Percentiles rank a stretch among this genome's conserved stretches.
Evolutionary conservation across 2,888 invertebrate species (phyloP).

Genomic region (Merodon equestris): DNA sequence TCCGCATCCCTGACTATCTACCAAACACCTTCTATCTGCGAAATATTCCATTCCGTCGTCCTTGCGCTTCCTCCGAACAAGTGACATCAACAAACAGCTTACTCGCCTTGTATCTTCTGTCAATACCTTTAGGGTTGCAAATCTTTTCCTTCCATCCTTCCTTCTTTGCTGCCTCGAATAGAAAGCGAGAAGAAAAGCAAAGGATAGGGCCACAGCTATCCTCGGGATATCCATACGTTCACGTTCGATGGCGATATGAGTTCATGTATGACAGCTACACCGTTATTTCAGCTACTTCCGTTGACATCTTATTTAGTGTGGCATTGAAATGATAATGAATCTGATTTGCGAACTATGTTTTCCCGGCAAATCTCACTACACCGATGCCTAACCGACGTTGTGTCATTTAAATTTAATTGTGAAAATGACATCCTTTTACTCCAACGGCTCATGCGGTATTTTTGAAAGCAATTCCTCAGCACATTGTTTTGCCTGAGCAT

Average conservation of each 20-base stretch:
- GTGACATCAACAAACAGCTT: conserved; percentile 5
- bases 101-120: conserved; percentile 30
- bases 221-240: conserved; percentile 17
- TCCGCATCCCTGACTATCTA: background rate
- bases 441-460: too few relatives aligned
- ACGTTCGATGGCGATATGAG: background rate
- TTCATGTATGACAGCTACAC: background rate
- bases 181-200: conserved; percentile 16
- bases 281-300: background rate
- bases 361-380: background rate
- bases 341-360: conserved; percentile 23
- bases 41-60: conserved; percentile 7
- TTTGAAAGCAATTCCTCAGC: conserved; percentile 25
- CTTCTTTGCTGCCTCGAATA: conserved; percentile 26
- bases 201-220: conserved; percentile 15
- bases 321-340: conserved; percentile 15
- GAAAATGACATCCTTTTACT: too few relatives aligned
- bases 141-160: conserved; percentile 9
- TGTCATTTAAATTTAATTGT: too few relatives aligned
- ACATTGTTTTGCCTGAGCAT: conserved; percentile 42
- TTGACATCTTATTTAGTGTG: background rate
- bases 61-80: conserved; percentile 12
- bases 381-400: too few relatives aligned
- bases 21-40: conserved; percentile 22
- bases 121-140: conserved; percentile 43